Base-by-base conservation (phyloP, 2,113 vertebrate genomes). In the Lathamus discolor region DNA sequence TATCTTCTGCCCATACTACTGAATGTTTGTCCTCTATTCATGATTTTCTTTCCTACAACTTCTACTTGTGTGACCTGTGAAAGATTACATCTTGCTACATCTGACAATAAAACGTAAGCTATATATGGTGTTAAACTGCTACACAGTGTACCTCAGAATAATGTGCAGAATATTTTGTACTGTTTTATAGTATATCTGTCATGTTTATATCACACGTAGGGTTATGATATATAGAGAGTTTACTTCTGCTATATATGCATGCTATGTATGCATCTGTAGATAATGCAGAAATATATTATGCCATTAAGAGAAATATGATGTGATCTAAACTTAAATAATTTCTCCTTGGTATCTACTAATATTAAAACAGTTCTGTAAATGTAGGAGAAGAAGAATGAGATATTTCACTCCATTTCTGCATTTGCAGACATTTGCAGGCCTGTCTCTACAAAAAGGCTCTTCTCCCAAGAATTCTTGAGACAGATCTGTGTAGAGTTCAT, bases 261-360 rank as follows among this genome's bases (percentile, higher is more conserved):
- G 44, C 4, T 66, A 24, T 64, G 41, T 31, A 44, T 19, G n/a
- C n/a, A 59, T 51, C 28, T 51, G 25, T 49, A 39, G 54, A 33
- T 46, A 91, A 82, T 41, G 44, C 7, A 89, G 51, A 91, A 86
- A 78, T 87, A 35, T 29, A 39, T 55, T 29, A 77, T 27, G 19
- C 59, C 39, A 78, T 75, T 81, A 84, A 78, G 28, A 87, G 61
- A 87, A 92, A 54, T 59, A 37, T 1, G 20, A 39, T 61, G 28
- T 84, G 44, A 81, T 81, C 13, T 82, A n/a, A 81, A 68, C 24
- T 66, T 48, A 96, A 92, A 81, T 93, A 25, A 87, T 94, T 93
- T 94, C 61, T 93, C 43, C 85, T 66, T 63, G 44, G 7, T 72
- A 49, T 77, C 51, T 59, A 22, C 44, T 0, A 3, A 51, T 68